Evolutionary conservation across 2,797 vertebrate species (phyloP).

Genomic region (Gymnoscopelus microlampas): DNA sequence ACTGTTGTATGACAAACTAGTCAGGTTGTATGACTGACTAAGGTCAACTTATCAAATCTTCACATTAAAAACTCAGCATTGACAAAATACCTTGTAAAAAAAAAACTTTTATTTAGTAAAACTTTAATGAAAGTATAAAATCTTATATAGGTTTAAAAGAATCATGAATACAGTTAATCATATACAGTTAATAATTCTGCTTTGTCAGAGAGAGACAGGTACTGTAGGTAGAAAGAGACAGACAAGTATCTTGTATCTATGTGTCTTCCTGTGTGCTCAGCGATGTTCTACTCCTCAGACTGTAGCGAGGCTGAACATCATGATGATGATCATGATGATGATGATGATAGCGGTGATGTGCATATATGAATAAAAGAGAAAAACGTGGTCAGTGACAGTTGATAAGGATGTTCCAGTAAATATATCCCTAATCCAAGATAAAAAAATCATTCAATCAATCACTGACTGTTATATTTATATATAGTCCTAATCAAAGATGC

Average conservation of each 20-base stretch:
- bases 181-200: too few relatives aligned
- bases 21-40: too few relatives aligned
- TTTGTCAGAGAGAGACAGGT: background rate
- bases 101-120: too few relatives aligned
- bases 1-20: too few relatives aligned
- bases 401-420: background rate
- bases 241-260: slow-evolving; percentile 6
- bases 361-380: background rate
- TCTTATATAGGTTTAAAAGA: too few relatives aligned
- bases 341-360: background rate
- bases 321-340: background rate
- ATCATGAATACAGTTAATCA: too few relatives aligned
- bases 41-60: too few relatives aligned
- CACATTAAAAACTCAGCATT: too few relatives aligned
- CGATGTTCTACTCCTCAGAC: slow-evolving; percentile 73
- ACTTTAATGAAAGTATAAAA: too few relatives aligned
- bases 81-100: too few relatives aligned
- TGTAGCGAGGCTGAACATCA: slow-evolving; percentile 72
- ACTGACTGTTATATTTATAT: background rate
- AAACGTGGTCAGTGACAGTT: slow-evolving; percentile 30
- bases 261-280: slow-evolving; percentile 35
- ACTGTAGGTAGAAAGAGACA: slow-evolving; percentile 18
- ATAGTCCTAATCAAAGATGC: too few relatives aligned
- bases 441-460: background rate
- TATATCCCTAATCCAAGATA: background rate